Evolutionary conservation across 2,888 invertebrate genomes (phyloP).

Genomic region (Protophormia terraenovae): DNA sequence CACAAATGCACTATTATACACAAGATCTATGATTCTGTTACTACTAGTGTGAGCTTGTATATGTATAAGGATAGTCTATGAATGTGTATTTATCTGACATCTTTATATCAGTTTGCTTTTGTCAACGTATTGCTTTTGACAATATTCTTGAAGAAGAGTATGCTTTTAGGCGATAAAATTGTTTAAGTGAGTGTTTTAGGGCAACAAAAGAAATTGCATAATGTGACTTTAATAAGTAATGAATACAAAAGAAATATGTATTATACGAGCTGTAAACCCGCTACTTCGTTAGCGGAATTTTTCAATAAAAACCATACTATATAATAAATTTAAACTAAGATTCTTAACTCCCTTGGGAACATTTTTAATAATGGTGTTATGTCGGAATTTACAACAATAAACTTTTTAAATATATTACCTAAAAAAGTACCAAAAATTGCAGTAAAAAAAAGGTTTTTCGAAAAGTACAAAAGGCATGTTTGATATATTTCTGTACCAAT

Average conservation of each 20-base stretch:
- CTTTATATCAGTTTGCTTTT: slow-evolving; percentile 56
- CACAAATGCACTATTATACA: slow-evolving; percentile 18
- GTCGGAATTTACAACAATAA: no score
- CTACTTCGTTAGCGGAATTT: no score
- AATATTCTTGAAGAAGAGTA: slow-evolving; percentile 38
- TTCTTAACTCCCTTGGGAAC: no score
- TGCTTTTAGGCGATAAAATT: slow-evolving; percentile 59
- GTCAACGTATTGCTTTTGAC: slow-evolving; percentile 58
- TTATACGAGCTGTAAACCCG: no score
- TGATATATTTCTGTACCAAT: no score
- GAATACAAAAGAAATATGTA: neutral
- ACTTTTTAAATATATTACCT: no score
- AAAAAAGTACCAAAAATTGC: no score
- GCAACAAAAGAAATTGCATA: slow-evolving; percentile 26
- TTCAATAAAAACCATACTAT: no score
- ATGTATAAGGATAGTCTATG: neutral
- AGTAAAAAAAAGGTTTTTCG: no score
- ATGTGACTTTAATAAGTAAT: slow-evolving; percentile 7
- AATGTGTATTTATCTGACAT: slow-evolving; percentile 51
- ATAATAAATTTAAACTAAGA: no score
- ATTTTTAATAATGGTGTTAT: no score
- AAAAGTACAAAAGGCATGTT: no score
- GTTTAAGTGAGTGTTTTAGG: slow-evolving; percentile 55
- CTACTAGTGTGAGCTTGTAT: neutral
- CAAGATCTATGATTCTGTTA: slow-evolving; percentile 10